Base-by-base conservation (phyloP, 2,797 vertebrate genomes). In the Sebastes reedi region DNA sequence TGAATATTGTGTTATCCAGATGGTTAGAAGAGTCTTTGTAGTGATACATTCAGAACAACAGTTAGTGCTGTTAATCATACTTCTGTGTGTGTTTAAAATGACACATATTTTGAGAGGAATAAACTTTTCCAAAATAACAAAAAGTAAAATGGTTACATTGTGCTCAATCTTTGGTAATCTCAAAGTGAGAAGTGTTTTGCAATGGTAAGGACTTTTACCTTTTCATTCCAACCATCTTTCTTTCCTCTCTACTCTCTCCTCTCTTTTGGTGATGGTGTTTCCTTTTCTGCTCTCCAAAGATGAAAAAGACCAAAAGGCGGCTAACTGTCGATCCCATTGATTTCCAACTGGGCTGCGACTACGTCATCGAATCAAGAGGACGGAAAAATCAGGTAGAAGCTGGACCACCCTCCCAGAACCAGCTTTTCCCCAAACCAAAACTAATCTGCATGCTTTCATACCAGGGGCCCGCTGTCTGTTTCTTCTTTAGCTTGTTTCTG, bases 251-350 rank as follows among this genome's bases (percentile, higher is more conserved):
- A 3, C 12, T 39, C 2, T 56, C 25, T 72, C 25, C 7, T 80
- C 50, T 67, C 60, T 88, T 12, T 55, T 70, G 89, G 81, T 87
- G 74, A 64, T 30, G 80, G 76, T 85, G 56, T 82, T 87, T 84
- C 54, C 5, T 52, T 74, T 29, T 81, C 68, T 82, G 75, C 59
- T 79, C 16, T 76, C 56, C 81, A 42, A 85, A 95, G 96, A 95
- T 91, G 91, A 96, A 95, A 91, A 97, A 97, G 95, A 95, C 95
- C 87, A 98, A 96, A 93, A 95, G 97, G 59, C 95, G 97, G 61
- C 95, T 99, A 58, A 95, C 96, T 29, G 95, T 98, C 66, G 95
- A 96, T 3, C 96, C 95, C 24, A 78, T 95, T 92, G 97, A 98
- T 92, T 97, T 98, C 2, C 94, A 96, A 32, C 86, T 95, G 72